A percentile compares a stretch with the other conserved stretches of the same genome.
These are phyloP conservation scores for Caenorhabditis sinica DNA, from an alignment of 2,888 invertebrate genomes.

Conservation along the genomic window DNA sequence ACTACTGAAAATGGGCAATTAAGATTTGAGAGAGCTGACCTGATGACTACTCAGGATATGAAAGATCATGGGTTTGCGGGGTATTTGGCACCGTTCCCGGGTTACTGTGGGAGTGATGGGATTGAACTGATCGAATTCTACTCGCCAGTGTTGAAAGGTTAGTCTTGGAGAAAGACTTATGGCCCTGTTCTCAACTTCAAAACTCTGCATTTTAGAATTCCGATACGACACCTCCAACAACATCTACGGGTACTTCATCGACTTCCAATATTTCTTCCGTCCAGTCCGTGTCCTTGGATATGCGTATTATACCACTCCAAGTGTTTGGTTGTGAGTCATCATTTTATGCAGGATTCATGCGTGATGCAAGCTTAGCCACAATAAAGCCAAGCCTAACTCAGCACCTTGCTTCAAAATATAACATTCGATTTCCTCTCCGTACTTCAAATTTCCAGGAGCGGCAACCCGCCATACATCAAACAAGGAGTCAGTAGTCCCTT, in stretches of 20 bases:
- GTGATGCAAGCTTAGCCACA: no score
- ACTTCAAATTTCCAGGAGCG: constrained; percentile 26
- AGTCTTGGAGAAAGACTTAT: no score
- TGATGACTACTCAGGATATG: neutral
- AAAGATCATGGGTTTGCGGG: constrained; percentile 32
- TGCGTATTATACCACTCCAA: constrained; percentile 18
- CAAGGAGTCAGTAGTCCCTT: constrained; percentile 13
- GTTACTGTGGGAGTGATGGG: constrained; percentile 35
- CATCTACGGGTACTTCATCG: constrained; percentile 21
- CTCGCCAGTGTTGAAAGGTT: constrained; percentile 19
- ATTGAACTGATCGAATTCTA: constrained; percentile 45
- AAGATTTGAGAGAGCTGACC: constrained; percentile 28
- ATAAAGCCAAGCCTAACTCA: no score
- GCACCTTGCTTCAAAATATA: no score
- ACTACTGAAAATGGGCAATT: constrained; percentile 14
- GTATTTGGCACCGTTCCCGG: constrained; percentile 42
- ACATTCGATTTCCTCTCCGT: no score
- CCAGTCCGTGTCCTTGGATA: constrained; percentile 46
- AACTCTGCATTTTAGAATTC: constrained; percentile 7
- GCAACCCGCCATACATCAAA: constrained; percentile 25
- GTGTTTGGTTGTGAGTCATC: constrained; percentile 42
- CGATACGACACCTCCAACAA: constrained; percentile 48
- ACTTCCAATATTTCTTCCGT: constrained; percentile 26
- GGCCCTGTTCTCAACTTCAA: no score
- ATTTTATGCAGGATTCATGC: no score